Conservation (phyloP, 2,113 vertebrate species). For the Colinus virginianus region DNA sequence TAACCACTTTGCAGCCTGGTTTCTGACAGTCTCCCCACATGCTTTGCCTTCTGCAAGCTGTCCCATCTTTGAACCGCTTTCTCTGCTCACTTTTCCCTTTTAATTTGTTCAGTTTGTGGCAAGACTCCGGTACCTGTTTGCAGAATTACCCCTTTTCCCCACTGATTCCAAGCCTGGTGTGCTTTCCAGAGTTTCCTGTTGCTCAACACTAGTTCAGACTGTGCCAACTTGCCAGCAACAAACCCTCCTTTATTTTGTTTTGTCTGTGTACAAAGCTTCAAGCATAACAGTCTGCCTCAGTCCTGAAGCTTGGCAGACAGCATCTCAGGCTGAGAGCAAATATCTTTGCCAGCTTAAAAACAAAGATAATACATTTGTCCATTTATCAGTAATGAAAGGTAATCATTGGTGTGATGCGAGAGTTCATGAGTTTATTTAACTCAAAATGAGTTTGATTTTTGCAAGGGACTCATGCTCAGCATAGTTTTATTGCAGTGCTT, state of each 20-base stretch:
- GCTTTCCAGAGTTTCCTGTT: constrained; percentile 29
- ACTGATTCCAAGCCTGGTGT: neutral
- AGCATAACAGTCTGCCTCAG: neutral
- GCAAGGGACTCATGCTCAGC: neutral
- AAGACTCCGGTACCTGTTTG: neutral
- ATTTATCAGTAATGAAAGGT: neutral
- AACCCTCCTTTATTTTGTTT: neutral
- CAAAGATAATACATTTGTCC: neutral
- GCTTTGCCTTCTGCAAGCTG: neutral
- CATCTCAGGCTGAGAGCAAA: neutral
- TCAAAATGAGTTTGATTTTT: constrained; percentile 16
- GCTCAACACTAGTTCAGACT: constrained; percentile 3
- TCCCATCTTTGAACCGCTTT: neutral
- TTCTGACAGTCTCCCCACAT: neutral
- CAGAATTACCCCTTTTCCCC: constrained; percentile 24
- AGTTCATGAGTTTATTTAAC: constrained; percentile 28
- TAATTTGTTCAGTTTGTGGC: neutral
- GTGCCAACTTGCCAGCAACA: constrained; percentile 12
- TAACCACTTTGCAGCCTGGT: neutral
- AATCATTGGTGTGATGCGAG: neutral
- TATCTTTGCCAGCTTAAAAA: neutral
- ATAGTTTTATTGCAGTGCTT: constrained; percentile 15
- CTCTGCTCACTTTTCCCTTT: neutral
- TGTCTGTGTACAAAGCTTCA: neutral
- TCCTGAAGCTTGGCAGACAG: neutral